A percentile compares a stretch with the other conserved stretches of the same genome.
Evolutionary conservation across 2,113 vertebrate genomes (phyloP).

Genomic region (Elephas maximus): DNA sequence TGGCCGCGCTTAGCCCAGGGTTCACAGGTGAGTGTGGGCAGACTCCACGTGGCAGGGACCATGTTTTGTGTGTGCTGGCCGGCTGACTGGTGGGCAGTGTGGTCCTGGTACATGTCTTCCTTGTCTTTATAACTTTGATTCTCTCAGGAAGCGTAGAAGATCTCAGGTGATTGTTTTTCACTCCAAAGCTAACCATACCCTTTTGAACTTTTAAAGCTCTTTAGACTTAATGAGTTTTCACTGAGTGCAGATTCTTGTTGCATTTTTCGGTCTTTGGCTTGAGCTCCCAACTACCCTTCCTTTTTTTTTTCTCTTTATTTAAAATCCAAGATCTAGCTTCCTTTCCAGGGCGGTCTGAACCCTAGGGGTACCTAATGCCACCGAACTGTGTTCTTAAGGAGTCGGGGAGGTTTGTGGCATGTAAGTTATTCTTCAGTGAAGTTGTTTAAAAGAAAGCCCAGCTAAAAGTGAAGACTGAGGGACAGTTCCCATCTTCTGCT

Average conservation of each 20-base stretch:
- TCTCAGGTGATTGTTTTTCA: not conserved
- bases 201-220: not conserved
- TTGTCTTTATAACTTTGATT: not conserved
- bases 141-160: not conserved
- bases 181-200: not conserved
- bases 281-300: not conserved
- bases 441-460: not conserved
- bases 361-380: not conserved
- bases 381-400: not conserved
- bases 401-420: not conserved
- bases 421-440: not conserved
- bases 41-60: fast-evolving
- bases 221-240: not conserved
- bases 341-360: not conserved
- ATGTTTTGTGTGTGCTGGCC: no score
- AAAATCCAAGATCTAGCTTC: not conserved
- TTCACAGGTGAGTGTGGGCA: constrained; percentile 89
- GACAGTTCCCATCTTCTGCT: not conserved
- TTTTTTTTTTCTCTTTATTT: not conserved
- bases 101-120: not conserved
- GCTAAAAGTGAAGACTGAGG: not conserved
- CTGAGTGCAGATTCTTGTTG: not conserved
- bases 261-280: not conserved
- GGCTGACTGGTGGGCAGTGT: not conserved
- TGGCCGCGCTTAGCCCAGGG: constrained; percentile 89